Evolutionary conservation across 2,888 invertebrate species (phyloP), one percentile per base, ranked within the genome.

Genomic region (Epiperipatus broadwayi): DNA sequence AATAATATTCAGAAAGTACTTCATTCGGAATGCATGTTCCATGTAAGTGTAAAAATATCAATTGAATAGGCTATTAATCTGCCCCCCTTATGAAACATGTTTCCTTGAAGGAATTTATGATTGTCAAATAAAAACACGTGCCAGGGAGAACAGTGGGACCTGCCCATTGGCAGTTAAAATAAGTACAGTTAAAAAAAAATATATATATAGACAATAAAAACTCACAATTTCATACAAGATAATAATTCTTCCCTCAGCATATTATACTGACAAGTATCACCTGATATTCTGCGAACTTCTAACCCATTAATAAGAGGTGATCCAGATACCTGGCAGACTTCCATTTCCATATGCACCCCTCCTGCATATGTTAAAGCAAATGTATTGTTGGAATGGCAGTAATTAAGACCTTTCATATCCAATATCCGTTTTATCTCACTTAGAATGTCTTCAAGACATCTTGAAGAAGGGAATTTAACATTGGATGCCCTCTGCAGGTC

Each of bases 191-290:
- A n/a, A n/a, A n/a, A n/a, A n/a, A n/a, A n/a, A n/a, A n/a, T n/a
- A n/a, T n/a, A n/a, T n/a, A n/a, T n/a, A n/a, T n/a, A n/a, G n/a
- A n/a, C n/a, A n/a, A n/a, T n/a, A n/a, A n/a, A n/a, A n/a, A n/a
- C n/a, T n/a, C n/a, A n/a, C n/a, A n/a, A n/a, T n/a, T 42, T 52
- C 52, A 84, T 73, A 55, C 79, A 80, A 35, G 78, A 78, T 42
- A 84, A 79, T 50, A 85, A 61, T 60, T 83, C 80, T 55, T 81
- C 78, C 58, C 84, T 84, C 28, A 84, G 66, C 57, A 80, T 78
- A 44, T 78, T 79, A 54, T 83, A 84, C 54, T 81, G 79, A 48
- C 75, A 66, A 58, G 79, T 79, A 59, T 85, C 84, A 4, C 84
- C 84, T 0, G 81, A 81, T 50, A 85, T 79, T 52, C 83, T 64